Conservation (phyloP, 1,140 invertebrate genomes). For the Microplitis demolitor region DNA sequence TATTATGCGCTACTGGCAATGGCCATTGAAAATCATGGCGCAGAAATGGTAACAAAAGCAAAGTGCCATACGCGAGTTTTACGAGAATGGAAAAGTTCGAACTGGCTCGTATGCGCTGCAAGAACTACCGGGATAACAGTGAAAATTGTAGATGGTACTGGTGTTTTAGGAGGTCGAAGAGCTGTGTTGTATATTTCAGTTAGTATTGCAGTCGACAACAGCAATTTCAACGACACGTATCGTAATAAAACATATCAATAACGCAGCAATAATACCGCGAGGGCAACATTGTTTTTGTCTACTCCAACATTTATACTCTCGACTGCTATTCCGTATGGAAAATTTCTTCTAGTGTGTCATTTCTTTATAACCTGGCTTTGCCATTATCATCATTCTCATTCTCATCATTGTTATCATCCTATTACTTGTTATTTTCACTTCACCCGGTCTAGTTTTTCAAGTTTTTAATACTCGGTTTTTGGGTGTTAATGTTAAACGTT, state of each 20-base stretch:
- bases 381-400: not conserved
- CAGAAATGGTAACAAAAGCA: slow-evolving; percentile 24
- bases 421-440: not conserved
- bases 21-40: slow-evolving; percentile 38
- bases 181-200: not conserved
- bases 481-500: no score
- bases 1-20: not conserved
- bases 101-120: not conserved
- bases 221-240: slow-evolving; percentile 4
- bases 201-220: not conserved
- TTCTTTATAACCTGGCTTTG: not conserved
- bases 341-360: not conserved
- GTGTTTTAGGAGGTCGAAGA: slow-evolving; percentile 15
- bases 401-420: not conserved
- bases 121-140: slow-evolving; percentile 10
- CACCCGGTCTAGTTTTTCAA: no score
- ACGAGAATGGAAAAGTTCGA: slow-evolving; percentile 5
- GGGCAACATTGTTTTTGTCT: slow-evolving; percentile 35
- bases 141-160: slow-evolving; percentile 1
- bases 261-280: slow-evolving; percentile 37
- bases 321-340: not conserved
- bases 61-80: slow-evolving; percentile 20
- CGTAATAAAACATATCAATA: slow-evolving; percentile 12
- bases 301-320: not conserved
- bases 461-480: not conserved